Conservation (phyloP, 2,797 vertebrate genomes). For the Phalloptychus januarius region DNA sequence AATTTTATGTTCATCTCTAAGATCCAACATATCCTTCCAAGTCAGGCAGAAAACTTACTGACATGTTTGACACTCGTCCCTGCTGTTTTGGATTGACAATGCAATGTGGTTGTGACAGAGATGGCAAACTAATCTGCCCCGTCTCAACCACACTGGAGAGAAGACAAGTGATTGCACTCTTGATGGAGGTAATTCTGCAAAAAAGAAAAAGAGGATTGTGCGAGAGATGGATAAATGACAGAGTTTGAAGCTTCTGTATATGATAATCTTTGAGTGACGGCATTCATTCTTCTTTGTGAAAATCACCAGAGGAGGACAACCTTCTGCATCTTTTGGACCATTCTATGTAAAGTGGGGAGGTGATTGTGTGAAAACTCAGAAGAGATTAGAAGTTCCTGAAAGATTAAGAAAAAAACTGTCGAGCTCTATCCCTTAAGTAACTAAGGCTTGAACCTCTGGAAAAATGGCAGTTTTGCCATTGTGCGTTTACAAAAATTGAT, state of each 20-base stretch:
- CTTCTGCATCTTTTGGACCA: conserved; percentile 10
- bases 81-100: conserved; percentile 53
- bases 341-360: background rate
- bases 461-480: background rate
- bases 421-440: background rate
- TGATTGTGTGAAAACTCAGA: background rate
- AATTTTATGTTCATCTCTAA: conserved; percentile 43
- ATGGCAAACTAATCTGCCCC: conserved; percentile 48
- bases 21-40: conserved; percentile 41
- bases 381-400: background rate
- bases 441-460: background rate
- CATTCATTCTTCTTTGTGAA: conserved; percentile 23
- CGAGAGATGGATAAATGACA: conserved; percentile 32
- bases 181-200: conserved; percentile 58
- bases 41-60: conserved; percentile 47
- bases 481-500: background rate
- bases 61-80: conserved; percentile 49
- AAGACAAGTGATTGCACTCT: conserved; percentile 54
- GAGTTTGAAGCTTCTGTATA: conserved; percentile 45
- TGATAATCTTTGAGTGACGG: conserved; percentile 50
- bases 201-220: background rate
- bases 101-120: conserved; percentile 35
- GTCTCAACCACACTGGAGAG: conserved; percentile 43
- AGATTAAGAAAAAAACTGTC: background rate
- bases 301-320: conserved; percentile 9